Evolutionary conservation across 2,888 invertebrate species (phyloP).

Genomic region (Drosophila vallismaia): DNA sequence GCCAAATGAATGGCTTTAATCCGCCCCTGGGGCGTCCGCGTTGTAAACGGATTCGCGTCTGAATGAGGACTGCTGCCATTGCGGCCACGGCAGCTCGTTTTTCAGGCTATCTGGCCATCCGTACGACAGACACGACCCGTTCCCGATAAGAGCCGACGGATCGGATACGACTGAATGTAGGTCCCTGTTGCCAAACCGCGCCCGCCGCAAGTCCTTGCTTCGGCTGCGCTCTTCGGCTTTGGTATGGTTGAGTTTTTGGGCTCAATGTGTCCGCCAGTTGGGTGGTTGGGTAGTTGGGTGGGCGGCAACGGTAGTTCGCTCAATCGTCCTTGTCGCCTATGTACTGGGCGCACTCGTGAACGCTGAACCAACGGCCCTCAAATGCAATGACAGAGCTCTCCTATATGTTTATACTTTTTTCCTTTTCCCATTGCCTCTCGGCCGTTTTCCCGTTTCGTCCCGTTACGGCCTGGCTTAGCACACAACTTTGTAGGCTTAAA

Average conservation of each 20-base stretch:
- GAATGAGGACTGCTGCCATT: slow-evolving; percentile 68
- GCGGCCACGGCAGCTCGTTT: slow-evolving; percentile 64
- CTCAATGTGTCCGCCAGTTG: slow-evolving; percentile 14
- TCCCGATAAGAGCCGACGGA: slow-evolving; percentile 42
- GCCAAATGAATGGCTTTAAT: slow-evolving; percentile 28
- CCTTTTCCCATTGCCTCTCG: slow-evolving; percentile 16
- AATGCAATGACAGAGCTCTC: slow-evolving; percentile 77
- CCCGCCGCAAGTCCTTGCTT: slow-evolving; percentile 53
- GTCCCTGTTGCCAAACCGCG: slow-evolving; percentile 74
- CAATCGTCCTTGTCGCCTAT: slow-evolving; percentile 56
- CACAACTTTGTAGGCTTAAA: slow-evolving; percentile 71
- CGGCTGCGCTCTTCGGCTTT: slow-evolving; percentile 41
- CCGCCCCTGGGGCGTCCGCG: slow-evolving; percentile 47
- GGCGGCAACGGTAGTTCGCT: slow-evolving; percentile 17
- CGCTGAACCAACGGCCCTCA: slow-evolving; percentile 70
- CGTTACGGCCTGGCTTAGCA: slow-evolving; percentile 53
- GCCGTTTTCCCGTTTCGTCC: slow-evolving; percentile 20
- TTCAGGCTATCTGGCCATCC: slow-evolving; percentile 54
- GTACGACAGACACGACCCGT: slow-evolving; percentile 34
- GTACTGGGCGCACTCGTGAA: slow-evolving; percentile 50
- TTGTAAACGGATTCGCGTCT: slow-evolving; percentile 70
- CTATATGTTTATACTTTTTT: slow-evolving; percentile 49
- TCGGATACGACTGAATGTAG: slow-evolving; percentile 70
- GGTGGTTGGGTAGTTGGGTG: neutral
- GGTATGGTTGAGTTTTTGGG: slow-evolving; percentile 20